These are phyloP conservation scores for Albula goreensis DNA, from an alignment of 2,113 vertebrate species.

Conservation along the genomic window DNA sequence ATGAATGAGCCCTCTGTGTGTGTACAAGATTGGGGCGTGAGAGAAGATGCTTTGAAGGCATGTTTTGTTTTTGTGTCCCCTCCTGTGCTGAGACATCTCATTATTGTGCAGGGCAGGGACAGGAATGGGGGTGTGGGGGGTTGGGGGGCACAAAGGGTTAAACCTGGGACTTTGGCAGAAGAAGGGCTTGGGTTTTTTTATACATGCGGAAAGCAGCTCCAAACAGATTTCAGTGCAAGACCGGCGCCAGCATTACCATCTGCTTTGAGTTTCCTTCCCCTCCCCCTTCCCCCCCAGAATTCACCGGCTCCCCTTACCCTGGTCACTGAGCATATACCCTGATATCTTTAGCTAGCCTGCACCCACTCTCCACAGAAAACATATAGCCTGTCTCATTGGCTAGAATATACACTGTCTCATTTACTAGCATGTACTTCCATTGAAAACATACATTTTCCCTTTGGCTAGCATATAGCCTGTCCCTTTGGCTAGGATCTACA, in stretches of 20 bases:
- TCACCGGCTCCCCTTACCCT: slow-evolving; percentile 26
- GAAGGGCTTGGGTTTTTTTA: slow-evolving; percentile 54
- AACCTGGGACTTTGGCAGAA: slow-evolving; percentile 69
- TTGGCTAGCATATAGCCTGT: neutral
- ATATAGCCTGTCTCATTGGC: neutral
- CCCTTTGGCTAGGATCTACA: too few relatives aligned
- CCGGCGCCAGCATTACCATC: slow-evolving; percentile 78
- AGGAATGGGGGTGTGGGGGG: slow-evolving; percentile 44
- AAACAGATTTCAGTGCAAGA: slow-evolving; percentile 74
- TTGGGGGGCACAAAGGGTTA: slow-evolving; percentile 65
- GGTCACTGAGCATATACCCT: slow-evolving; percentile 2
- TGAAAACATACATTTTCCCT: neutral
- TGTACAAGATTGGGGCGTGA: slow-evolving; percentile 56
- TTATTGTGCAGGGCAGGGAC: slow-evolving; percentile 53
- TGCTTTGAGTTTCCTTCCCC: slow-evolving; percentile 74
- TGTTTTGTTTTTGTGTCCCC: slow-evolving; percentile 54
- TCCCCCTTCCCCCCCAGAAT: slow-evolving; percentile 44
- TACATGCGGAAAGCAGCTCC: slow-evolving; percentile 76
- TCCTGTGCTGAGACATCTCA: slow-evolving; percentile 54
- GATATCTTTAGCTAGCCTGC: slow-evolving; percentile 41
- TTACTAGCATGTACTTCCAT: neutral
- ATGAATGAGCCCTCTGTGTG: slow-evolving; percentile 65
- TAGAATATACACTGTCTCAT: neutral
- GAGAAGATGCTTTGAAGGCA: slow-evolving; percentile 60
- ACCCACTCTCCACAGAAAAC: neutral